Evolutionary conservation across 2,113 vertebrate species (phyloP), one percentile per base, ranked within the genome.

Genomic region (Bos javanicus): DNA sequence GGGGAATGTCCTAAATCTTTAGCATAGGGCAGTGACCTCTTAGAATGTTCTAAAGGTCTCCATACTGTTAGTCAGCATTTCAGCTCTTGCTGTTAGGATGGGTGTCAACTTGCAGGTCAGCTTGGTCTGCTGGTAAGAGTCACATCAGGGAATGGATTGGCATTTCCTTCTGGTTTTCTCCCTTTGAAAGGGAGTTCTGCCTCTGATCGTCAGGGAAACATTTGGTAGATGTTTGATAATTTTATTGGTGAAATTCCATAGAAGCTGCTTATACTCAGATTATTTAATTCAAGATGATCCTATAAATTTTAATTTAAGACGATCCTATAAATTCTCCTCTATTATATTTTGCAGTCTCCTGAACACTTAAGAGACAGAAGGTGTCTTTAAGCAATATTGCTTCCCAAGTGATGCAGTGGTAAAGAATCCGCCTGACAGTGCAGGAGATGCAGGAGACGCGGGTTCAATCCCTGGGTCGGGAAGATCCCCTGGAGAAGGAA

Each of bases 381-480:
- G 9, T 86, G 1, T 71, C 26, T 82, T 88, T 82, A 81, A 80
- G 33, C 78, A 80, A 33, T 43, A 33, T 4, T 33, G 67, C 67
- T 39, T 74, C 67, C 67, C 17, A 74, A 1, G 67, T 74, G 67
- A 21, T 13, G 10, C n/a, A 3, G 67, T 74, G 36, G 36, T 39
- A 6, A 74, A 74, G 19, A 67, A 6, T 39, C 36, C 0, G 0
- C 36, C 67, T 25, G 30, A 10, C 19, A 71, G 1, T 23, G 67
- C 5, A 12, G 67, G 19, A 71, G 19, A 23, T 39, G 67, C 1
- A 30, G 59, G 59, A 62, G 59, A 62, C 12, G 5, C 6, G 10
- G 19, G 67, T 23, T 71, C 0, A 2, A 1, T 71, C 19, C n/a
- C 19, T 39, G n/a, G 19, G 5, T 71, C 0, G 2, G n/a, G n/a